Evolutionary conservation across 2,797 vertebrate genomes (phyloP), one percentile per base, ranked within the genome.

Genomic region (Simalia tracyae): DNA sequence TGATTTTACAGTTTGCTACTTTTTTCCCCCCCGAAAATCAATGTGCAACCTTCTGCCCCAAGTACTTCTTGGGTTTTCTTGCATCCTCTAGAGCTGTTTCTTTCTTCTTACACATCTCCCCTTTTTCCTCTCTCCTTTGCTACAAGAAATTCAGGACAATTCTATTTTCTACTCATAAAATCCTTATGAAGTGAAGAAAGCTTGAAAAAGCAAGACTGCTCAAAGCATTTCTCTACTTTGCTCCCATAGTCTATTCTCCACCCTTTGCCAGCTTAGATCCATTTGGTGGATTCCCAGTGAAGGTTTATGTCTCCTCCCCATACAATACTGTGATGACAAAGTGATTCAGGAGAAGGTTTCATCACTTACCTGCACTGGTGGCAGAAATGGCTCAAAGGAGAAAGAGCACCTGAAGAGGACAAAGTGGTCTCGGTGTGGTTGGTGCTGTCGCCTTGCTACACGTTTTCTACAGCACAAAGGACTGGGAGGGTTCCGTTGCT

Each of bases 291-390:
- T 66, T 3, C 46, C n/a, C 81, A 87, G 10, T 42, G 19, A 81
- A 81, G 12, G 3, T 31, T 64, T 24, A 50, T 10, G 36, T n/a
- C 1, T 9, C 15, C 22, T 31, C 11, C 12, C 46, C 50, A 66
- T 56, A 42, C 42, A 4, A 42, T 22, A 28, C 5, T 50, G 28
- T n/a, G 46, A 36, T 26, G n/a, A 89, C 14, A 31, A 72, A 68
- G n/a, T 19, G 54, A 36, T 36, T 22, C 2, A 7, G 19, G 15
- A 28, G 36, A 36, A 1, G 8, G 89, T 28, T n/a, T 15, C 11
- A 59, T 46, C 46, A 56, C 91, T 92, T 86, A 92, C 91, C 81
- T 89, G 72, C 85, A 31, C 15, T 22, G 36, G 66, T 42, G n/a
- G 66, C 24, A 28, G 85, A 24, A 6, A 10, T 9, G 26, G 5